Evolutionary conservation across 2,797 vertebrate genomes (phyloP), one percentile per base, ranked within the genome.

Genomic region (Manis crassicaudata): DNA sequence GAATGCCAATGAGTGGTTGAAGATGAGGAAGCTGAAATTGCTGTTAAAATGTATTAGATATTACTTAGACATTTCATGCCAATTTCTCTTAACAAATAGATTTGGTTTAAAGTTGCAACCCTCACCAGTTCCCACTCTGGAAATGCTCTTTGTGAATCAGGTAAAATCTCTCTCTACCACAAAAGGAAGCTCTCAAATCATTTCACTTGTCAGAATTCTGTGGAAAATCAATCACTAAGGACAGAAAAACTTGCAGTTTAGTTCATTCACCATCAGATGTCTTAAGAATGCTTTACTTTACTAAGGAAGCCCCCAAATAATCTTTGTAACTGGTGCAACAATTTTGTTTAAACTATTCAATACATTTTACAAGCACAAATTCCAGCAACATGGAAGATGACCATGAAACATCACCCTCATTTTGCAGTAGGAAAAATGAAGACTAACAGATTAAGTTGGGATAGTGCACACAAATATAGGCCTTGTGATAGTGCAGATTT

Each of bases 41-140:
- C 27, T 93, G 32, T 40, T 94, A 84, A 94, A 92, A 67, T 73
- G 40, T 50, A 91, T 43, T 80, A 89, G 56, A 29, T 81, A 95
- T 83, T 92, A 95, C 40, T 92, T 89, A 89, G 10, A 94, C 63
- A 95, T 83, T 68, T 91, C 29, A 91, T 40, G 18, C 79, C 89
- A 90, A 72, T 86, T 89, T 92, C 23, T 86, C 75, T 95, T 89
- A 77, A 92, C 50, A 92, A 87, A 92, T 37, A 92, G 40, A 84
- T 84, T 96, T 35, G 60, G 52, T 89, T 96, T 94, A 96, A 96
- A 81, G 67, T 63, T 91, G 35, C 40, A 96, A 94, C 82, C 50
- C 5, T 27, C 40, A 84, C 56, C 50, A 89, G 63, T 92, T 76
- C 23, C 63, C 56, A 90, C 43, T 94, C 46, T 63, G 35, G 79